phyloP scores from a whole-genome alignment of 2,797 vertebrate genomes.

The Hemitrygon akajei region DNA sequence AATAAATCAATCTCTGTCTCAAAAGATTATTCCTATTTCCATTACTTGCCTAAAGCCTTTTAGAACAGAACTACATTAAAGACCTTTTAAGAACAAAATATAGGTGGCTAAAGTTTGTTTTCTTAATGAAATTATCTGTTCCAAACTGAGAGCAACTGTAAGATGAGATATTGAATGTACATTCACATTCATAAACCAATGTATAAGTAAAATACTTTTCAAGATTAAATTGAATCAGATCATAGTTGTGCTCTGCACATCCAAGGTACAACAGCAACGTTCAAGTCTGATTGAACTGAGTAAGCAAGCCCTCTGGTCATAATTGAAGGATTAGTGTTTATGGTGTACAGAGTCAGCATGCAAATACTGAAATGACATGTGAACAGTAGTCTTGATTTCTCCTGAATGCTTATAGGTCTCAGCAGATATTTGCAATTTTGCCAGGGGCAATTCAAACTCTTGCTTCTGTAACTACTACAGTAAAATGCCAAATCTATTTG shows the following conservation, averaged over 20 bases:
- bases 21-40: background rate
- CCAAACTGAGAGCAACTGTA: background rate
- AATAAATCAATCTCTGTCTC: constrained; percentile 2
- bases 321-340: background rate
- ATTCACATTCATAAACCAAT: background rate
- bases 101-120: background rate
- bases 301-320: background rate
- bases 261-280: background rate
- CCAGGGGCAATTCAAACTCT: background rate
- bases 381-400: background rate
- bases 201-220: background rate
- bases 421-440: background rate
- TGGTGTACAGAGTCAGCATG: background rate
- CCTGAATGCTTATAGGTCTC: background rate
- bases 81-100: background rate
- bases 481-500: background rate
- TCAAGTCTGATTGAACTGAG: background rate
- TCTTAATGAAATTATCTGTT: background rate
- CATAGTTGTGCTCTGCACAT: background rate
- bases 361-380: background rate
- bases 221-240: background rate
- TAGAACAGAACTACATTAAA: background rate
- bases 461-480: background rate
- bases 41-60: background rate
- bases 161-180: background rate